A percentile compares a stretch with the other conserved stretches of the same genome.
These are phyloP conservation scores for Odiellus spinosus DNA, from an alignment of 2,888 invertebrate species.

Conservation along the genomic window DNA sequence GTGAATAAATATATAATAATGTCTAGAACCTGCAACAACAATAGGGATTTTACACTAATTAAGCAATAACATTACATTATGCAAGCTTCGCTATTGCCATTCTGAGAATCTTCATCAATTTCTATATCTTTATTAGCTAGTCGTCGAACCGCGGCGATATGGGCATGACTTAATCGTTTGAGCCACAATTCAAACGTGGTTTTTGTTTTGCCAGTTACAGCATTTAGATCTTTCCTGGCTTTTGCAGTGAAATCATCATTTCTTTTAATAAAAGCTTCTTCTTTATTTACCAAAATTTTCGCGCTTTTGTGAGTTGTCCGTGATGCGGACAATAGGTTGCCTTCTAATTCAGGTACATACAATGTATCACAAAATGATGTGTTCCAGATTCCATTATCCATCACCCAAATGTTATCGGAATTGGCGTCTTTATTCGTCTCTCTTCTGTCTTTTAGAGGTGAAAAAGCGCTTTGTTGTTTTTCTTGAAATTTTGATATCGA, in stretches of 20 bases:
- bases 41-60: too few species aligned
- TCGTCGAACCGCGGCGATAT: background rate
- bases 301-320: slow-evolving; percentile 2
- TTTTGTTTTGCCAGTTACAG: background rate
- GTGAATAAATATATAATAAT: too few species aligned
- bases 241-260: background rate
- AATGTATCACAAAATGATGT: slow-evolving; percentile 1
- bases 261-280: slow-evolving; percentile 2
- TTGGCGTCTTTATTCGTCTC: too few species aligned
- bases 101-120: too few species aligned
- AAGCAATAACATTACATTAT: too few species aligned
- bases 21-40: too few species aligned
- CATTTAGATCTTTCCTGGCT: background rate
- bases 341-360: slow-evolving; percentile 4
- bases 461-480: too few species aligned
- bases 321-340: slow-evolving; percentile 5
- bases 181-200: background rate
- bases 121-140: too few species aligned
- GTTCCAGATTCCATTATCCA: slow-evolving; percentile 5
- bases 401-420: slow-evolving; percentile 1
- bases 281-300: slow-evolving; percentile 1
- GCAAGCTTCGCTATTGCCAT: background rate
- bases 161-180: slow-evolving; percentile 2
- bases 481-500: too few species aligned
- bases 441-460: too few species aligned